These are phyloP conservation scores for Cyprinodon brontotheroides DNA, from an alignment of 2,113 vertebrate species.

Conservation along the genomic window DNA sequence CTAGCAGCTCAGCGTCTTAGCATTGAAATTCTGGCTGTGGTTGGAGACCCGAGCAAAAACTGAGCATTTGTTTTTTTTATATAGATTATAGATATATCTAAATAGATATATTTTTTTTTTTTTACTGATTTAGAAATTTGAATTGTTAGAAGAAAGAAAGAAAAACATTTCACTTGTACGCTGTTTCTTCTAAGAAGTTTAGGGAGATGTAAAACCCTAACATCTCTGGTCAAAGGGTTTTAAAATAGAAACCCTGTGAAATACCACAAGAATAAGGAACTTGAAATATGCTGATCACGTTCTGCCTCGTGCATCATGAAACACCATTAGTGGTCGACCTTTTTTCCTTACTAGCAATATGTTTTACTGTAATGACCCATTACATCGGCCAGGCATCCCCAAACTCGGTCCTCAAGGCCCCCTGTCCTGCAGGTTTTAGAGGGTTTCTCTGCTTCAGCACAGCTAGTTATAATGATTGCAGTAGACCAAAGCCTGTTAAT, in stretches of 20 bases:
- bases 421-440: too few species aligned
- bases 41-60: too few species aligned
- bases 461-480: too few species aligned
- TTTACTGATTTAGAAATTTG: too few species aligned
- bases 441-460: too few species aligned
- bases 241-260: not conserved
- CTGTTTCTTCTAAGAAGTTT: not conserved
- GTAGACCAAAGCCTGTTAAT: too few species aligned
- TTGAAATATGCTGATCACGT: not conserved
- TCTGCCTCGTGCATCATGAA: not conserved
- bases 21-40: too few species aligned
- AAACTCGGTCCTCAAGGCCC: too few species aligned
- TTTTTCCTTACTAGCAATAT: not conserved
- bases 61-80: too few species aligned
- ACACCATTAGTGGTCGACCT: not conserved
- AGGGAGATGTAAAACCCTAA: not conserved
- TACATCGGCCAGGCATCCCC: not conserved
- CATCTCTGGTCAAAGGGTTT: not conserved
- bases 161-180: not conserved
- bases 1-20: too few species aligned
- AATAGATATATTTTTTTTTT: too few species aligned
- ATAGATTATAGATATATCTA: too few species aligned
- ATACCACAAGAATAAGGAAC: conserved; percentile 2
- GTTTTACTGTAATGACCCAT: conserved; percentile 5
- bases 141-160: not conserved